Evolutionary conservation across 2,888 invertebrate species (phyloP), one percentile per base, ranked within the genome.

Genomic region (Cecidostiba fungosa): DNA sequence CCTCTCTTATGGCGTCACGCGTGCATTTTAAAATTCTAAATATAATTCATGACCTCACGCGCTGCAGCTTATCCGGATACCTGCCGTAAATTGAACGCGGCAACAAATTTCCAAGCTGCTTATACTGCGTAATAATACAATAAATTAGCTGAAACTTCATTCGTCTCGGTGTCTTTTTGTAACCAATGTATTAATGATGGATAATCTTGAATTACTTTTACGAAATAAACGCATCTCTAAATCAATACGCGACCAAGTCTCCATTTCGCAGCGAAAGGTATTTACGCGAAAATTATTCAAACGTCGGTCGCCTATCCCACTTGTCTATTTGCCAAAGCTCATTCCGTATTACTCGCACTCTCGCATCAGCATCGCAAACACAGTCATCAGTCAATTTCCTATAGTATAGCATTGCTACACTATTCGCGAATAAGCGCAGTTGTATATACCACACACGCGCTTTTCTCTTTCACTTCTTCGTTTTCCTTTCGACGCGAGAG

Each of bases 11-110:
- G 5, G n/a, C 54, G 6, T 54, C 54, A 54, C n/a, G 54, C n/a
- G 62, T 62, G 10, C 19, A 12, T 66, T 66, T 66, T 66, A 29
- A 66, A 66, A 73, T 43, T 23, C 73, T 73, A 23, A 47, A 26
- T 47, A 26, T 73, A 72, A 39, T 23, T 39, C 39, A 73, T 73
- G 47, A 70, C 14, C 73, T 73, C 23, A 47, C 26, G 4, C 12
- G 16, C 12, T 29, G 66, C 66, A 66, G 66, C 66, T 66, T 16
- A 66, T 66, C 66, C 66, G 0, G 12, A 26, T 26, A 66, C 3
- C 12, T 29, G 8, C 10, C 66, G 66, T 66, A 10, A 66, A 29
- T 29, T 14, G 29, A 66, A 29, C 8, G 29, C 29, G 3, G 14
- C 66, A 26, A 66, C 14, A 10, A 26, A 66, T 66, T 66, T 66